These are phyloP conservation scores for Callospermophilus lateralis DNA, from an alignment of 2,113 vertebrate genomes.

Conservation along the genomic window DNA sequence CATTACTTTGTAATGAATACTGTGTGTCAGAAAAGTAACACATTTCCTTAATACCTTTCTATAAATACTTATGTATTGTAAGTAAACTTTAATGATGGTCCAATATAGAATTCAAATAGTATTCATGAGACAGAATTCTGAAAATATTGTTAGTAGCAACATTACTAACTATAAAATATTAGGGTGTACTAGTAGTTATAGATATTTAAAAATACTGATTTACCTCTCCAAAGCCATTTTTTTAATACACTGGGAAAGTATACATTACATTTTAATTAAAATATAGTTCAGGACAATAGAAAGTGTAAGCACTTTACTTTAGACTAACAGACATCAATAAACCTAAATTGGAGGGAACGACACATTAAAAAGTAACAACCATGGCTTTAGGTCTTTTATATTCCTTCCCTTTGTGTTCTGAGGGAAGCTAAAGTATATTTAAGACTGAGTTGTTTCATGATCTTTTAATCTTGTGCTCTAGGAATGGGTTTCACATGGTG, in stretches of 20 bases:
- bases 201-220: background rate
- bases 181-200: background rate
- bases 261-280: background rate
- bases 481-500: background rate
- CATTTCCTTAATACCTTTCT: background rate
- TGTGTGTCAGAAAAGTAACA: background rate
- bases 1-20: background rate
- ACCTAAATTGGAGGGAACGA: background rate
- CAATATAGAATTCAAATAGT: background rate
- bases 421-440: background rate
- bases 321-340: background rate
- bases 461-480: slow-evolving; percentile 22
- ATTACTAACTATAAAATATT: background rate
- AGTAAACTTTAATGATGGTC: background rate
- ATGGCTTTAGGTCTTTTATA: background rate
- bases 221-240: background rate
- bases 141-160: background rate
- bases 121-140: background rate
- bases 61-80: background rate
- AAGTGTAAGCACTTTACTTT: background rate
- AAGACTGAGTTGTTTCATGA: background rate
- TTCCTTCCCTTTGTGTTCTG: slow-evolving; percentile 6
- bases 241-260: background rate
- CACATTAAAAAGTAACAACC: background rate
- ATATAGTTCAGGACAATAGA: background rate